A percentile compares a stretch with the other conserved stretches of the same genome.
phyloP scores from a whole-genome alignment of 2,797 vertebrate genomes.

The Cyprinella venusta region DNA sequence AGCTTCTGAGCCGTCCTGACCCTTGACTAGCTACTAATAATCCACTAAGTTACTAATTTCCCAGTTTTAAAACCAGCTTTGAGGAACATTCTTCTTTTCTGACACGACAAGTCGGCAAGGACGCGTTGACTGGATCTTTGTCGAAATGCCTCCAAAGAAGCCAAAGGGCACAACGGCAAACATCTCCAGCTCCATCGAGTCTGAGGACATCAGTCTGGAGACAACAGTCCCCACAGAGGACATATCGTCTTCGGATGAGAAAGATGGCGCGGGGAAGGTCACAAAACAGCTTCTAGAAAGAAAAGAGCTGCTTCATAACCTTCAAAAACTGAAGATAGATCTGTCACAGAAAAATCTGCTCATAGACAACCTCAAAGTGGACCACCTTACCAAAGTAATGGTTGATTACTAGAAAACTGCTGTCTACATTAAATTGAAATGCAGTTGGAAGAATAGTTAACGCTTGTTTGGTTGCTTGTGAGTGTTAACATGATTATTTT shows the following conservation, averaged over 20 bases:
- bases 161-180: constrained; percentile 78
- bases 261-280: constrained; percentile 78
- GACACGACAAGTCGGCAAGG: neutral
- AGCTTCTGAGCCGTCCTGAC: neutral
- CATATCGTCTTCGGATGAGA: constrained; percentile 90
- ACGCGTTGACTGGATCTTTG: neutral
- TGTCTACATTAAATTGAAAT: neutral
- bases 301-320: constrained; percentile 90
- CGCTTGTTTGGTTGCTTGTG: neutral
- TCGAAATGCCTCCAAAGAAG: constrained; percentile 84
- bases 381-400: constrained; percentile 91
- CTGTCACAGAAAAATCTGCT: constrained; percentile 92
- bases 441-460: neutral
- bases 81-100: neutral
- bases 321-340: constrained; percentile 93
- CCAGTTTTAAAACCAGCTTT: neutral
- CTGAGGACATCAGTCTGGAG: constrained; percentile 96
- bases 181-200: constrained; percentile 92
- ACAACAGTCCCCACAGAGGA: constrained; percentile 95
- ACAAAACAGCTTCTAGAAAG: constrained; percentile 92
- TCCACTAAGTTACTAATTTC: too few relatives aligned
- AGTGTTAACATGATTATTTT: neutral
- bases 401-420: neutral
- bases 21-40: too few relatives aligned
- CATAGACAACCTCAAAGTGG: constrained; percentile 94